A percentile compares a stretch with the other conserved stretches of the same genome.
phyloP scores from a whole-genome alignment of 2,888 invertebrate genomes.

The Teinopalpus imperialis region DNA sequence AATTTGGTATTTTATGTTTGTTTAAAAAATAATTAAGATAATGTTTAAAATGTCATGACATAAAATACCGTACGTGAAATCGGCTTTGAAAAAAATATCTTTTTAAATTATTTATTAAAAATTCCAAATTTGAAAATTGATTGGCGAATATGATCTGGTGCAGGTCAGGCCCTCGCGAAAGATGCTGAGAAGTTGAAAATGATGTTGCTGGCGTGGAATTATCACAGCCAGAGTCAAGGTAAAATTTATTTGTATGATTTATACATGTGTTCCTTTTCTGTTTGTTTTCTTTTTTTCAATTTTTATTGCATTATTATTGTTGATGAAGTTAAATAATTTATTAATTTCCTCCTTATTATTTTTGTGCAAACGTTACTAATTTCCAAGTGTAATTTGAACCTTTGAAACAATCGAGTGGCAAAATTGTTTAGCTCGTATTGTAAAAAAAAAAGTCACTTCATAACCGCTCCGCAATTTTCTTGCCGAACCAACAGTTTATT shows the following conservation, averaged over 20 bases:
- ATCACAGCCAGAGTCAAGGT: constrained; percentile 89
- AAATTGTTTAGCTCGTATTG: neutral
- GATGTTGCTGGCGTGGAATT: constrained; percentile 94
- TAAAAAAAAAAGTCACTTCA: constrained; percentile 8
- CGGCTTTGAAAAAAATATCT: constrained; percentile 45
- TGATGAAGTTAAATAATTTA: no score
- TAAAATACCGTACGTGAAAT: constrained; percentile 54
- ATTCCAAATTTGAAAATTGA: constrained; percentile 49
- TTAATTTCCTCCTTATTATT: no score
- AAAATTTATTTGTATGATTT: constrained; percentile 46
- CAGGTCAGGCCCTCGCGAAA: constrained; percentile 85
- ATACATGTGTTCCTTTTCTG: constrained; percentile 22
- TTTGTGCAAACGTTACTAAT: no score
- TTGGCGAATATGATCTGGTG: constrained; percentile 79
- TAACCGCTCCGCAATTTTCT: constrained; percentile 35
- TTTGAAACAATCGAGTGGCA: neutral
- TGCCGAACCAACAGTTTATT: constrained; percentile 34
- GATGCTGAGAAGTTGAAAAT: constrained; percentile 93
- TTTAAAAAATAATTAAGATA: constrained; percentile 15
- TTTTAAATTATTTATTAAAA: constrained; percentile 29
- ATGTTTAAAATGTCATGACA: constrained; percentile 32
- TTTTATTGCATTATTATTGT: no score
- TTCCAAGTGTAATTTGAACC: constrained; percentile 11
- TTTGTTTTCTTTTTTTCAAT: neutral
- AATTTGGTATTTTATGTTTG: constrained; percentile 64